Base-by-base conservation (phyloP, 2,888 invertebrate genomes). In the Acanthococcus lagerstroemiae region DNA sequence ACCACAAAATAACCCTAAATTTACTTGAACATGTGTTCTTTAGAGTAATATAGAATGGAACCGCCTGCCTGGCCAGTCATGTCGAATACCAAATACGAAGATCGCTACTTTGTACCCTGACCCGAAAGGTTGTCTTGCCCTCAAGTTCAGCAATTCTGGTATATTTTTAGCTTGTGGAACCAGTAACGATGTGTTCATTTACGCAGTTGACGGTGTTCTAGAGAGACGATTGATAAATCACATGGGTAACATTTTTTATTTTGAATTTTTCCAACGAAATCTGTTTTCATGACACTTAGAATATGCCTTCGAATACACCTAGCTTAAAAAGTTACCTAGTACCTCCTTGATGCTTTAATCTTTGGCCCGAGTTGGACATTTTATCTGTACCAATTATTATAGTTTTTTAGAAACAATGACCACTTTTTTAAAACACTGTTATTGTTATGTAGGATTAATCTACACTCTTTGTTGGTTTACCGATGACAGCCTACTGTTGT, bases 381-480 rank as follows among this genome's bases (percentile, higher is more conserved):
- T n/a, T n/a, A n/a, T n/a, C n/a, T n/a, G n/a, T n/a, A n/a, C n/a
- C n/a, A n/a, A n/a, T n/a, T n/a, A n/a, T n/a, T n/a, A n/a, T n/a
- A n/a, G n/a, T n/a, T n/a, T n/a, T n/a, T n/a, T n/a, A n/a, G n/a
- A n/a, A n/a, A n/a, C n/a, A n/a, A n/a, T n/a, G n/a, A n/a, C n/a
- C n/a, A n/a, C n/a, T n/a, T n/a, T n/a, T n/a, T n/a, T n/a, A n/a
- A n/a, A n/a, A n/a, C n/a, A n/a, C n/a, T n/a, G n/a, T n/a, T 37
- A 37, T 37, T 9, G 21, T 3, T 45, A 22, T 61, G 25, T 15
- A 73, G 83, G 82, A 25, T 78, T 86, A 60, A 80, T 87, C 54
- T 86, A 87, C 73, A 80, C 81, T 68, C 72, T 87, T 21, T 76
- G 78, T 69, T 87, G 86, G 86, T 82, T 79, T 15, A 72, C 73